These are phyloP conservation scores for Hypotaenidia okinawae DNA, from an alignment of 2,797 vertebrate genomes.

Conservation along the genomic window DNA sequence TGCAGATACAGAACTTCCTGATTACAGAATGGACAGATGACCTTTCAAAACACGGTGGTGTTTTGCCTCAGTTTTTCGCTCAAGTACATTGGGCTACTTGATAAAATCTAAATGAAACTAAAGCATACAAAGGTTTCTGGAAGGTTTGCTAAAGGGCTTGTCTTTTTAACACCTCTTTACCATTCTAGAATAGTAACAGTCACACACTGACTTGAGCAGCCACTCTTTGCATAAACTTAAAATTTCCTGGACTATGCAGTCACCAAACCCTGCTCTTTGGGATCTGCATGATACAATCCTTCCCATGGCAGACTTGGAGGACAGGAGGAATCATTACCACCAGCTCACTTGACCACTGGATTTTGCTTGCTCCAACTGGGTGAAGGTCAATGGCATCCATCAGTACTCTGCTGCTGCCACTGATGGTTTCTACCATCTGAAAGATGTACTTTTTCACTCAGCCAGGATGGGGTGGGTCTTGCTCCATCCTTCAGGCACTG, in stretches of 20 bases:
- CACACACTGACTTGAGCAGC: not conserved
- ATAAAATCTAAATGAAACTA: not conserved
- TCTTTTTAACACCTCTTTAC: not conserved
- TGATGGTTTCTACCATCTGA: not conserved
- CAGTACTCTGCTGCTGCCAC: fast-evolving
- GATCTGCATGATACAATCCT: not conserved
- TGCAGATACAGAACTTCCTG: not conserved
- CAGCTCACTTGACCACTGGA: not conserved
- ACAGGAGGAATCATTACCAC: not conserved
- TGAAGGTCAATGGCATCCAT: not conserved
- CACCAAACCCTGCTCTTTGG: not conserved
- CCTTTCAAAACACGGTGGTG: not conserved
- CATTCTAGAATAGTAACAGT: not conserved
- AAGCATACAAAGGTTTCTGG: not conserved
- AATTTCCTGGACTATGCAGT: not conserved
- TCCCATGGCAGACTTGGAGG: not conserved
- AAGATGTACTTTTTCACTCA: not conserved
- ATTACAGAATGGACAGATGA: not conserved
- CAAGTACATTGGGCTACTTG: fast-evolving
- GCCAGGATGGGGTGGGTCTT: not conserved
- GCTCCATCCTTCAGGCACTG: not conserved
- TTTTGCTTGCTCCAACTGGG: not conserved
- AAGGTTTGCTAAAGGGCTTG: not conserved
- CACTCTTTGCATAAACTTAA: not conserved
- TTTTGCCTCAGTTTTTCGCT: not conserved